phyloP scores from a whole-genome alignment of 2,113 vertebrate species.

The Oryzias celebensis region DNA sequence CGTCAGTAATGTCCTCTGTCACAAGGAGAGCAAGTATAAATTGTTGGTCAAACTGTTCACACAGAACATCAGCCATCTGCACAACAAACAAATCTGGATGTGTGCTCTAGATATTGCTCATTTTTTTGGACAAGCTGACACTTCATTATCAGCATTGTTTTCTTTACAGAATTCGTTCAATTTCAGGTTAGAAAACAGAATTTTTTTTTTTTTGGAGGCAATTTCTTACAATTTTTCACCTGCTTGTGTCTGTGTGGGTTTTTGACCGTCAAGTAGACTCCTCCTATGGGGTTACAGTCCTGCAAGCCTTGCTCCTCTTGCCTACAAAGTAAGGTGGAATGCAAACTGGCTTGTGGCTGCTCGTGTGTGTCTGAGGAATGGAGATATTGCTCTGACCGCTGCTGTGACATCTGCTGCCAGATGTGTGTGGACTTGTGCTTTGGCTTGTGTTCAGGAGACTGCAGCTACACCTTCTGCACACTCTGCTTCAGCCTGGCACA shows the following conservation, averaged over 20 bases:
- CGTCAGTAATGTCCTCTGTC: slow-evolving; percentile 6
- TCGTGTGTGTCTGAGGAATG: slow-evolving; percentile 34
- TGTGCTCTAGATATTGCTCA: slow-evolving; percentile 25
- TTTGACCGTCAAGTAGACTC: slow-evolving; percentile 49
- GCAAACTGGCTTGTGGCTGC: slow-evolving; percentile 23
- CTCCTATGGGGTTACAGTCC: slow-evolving; percentile 61
- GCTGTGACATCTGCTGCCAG: slow-evolving; percentile 74
- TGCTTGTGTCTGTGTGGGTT: slow-evolving; percentile 27
- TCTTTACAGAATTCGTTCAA: slow-evolving; percentile 35
- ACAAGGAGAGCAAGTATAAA: slow-evolving; percentile 23
- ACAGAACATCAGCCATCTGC: slow-evolving; percentile 15
- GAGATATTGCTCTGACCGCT: slow-evolving; percentile 60
- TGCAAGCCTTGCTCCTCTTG: slow-evolving; percentile 56
- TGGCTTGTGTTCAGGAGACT: slow-evolving; percentile 64
- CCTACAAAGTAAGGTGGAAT: slow-evolving; percentile 40
- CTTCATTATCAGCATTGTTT: slow-evolving; percentile 60
- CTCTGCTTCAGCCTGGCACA: slow-evolving; percentile 44
- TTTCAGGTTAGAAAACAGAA: slow-evolving; percentile 41
- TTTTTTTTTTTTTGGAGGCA: slow-evolving; percentile 46
- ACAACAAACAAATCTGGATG: slow-evolving; percentile 34
- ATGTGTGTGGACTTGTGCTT: slow-evolving; percentile 62
- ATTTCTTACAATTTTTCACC: slow-evolving; percentile 54
- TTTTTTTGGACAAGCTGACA: slow-evolving; percentile 53
- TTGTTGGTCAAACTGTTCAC: slow-evolving; percentile 44
- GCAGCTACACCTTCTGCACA: slow-evolving; percentile 71